Evolutionary conservation across 2,888 invertebrate species (phyloP).

Genomic region (Prostheceraeus crozeri): DNA sequence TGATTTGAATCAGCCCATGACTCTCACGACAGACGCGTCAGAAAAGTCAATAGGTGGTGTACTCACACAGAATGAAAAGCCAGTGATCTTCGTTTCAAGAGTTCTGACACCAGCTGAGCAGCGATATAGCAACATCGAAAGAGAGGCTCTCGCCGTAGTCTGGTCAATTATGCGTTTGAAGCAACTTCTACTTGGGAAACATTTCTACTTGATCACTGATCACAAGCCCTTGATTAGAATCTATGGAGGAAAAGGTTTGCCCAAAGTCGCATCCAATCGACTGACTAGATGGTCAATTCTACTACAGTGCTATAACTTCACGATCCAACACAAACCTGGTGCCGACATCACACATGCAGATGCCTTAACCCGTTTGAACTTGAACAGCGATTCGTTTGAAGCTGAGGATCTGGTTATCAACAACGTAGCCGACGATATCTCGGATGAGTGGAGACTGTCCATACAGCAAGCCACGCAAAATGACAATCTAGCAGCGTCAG

Average conservation of each 20-base stretch:
- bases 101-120: slow-evolving; percentile 28
- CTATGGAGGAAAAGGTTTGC: background rate
- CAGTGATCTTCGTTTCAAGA: slow-evolving; percentile 36
- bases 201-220: slow-evolving; percentile 24
- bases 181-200: slow-evolving; percentile 30
- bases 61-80: slow-evolving; percentile 27
- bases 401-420: no score
- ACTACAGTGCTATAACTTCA: slow-evolving; percentile 29
- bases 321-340: slow-evolving; percentile 34
- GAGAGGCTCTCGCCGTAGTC: slow-evolving; percentile 33
- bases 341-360: slow-evolving; percentile 33
- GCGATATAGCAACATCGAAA: slow-evolving; percentile 32
- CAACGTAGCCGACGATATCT: no score
- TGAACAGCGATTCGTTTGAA: no score
- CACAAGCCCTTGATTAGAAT: slow-evolving; percentile 30
- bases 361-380: slow-evolving; percentile 30
- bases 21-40: slow-evolving; percentile 31
- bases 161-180: slow-evolving; percentile 30
- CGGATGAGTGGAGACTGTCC: no score
- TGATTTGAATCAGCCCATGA: slow-evolving; percentile 28
- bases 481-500: no score
- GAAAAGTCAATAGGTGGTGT: slow-evolving; percentile 28
- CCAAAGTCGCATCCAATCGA: slow-evolving; percentile 26
- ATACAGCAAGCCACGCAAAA: no score
- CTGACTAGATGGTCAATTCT: slow-evolving; percentile 24